A percentile compares a stretch with the other conserved stretches of the same genome.
phyloP scores from a whole-genome alignment of 2,113 vertebrate genomes.

The Tricholaema leucomelas region DNA sequence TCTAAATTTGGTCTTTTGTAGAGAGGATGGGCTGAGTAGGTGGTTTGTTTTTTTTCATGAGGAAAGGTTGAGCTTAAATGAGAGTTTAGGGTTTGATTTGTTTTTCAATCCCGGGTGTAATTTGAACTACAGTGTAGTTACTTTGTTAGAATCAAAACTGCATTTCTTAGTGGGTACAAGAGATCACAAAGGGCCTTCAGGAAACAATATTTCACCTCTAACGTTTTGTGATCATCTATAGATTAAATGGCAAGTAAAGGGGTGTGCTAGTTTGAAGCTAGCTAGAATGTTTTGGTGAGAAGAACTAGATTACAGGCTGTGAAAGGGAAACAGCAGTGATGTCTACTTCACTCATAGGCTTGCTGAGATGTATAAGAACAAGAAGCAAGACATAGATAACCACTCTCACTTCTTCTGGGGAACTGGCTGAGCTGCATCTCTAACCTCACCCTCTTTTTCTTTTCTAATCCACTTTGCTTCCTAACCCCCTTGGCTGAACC shows the following conservation, averaged over 20 bases:
- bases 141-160: slow-evolving; percentile 9
- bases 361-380: too few species aligned
- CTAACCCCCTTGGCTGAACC: too few species aligned
- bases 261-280: too few species aligned
- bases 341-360: too few species aligned
- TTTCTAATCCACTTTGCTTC: too few species aligned
- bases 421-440: too few species aligned
- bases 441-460: too few species aligned
- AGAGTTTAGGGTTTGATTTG: slow-evolving; percentile 55
- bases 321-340: too few species aligned
- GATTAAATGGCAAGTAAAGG: neutral
- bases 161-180: neutral
- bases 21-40: neutral
- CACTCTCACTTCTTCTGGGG: too few species aligned
- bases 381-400: too few species aligned
- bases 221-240: neutral
- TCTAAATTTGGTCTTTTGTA: slow-evolving; percentile 73
- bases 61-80: slow-evolving; percentile 57
- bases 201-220: slow-evolving; percentile 11
- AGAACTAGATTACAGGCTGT: too few species aligned
- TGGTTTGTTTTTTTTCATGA: slow-evolving; percentile 1
- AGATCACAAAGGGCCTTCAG: slow-evolving; percentile 11
- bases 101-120: slow-evolving; percentile 36
- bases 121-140: slow-evolving; percentile 44
- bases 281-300: too few species aligned